Percentiles rank a stretch among this genome's conserved stretches.
Evolutionary conservation across 2,888 invertebrate genomes (phyloP).

Genomic region (Cheilosia variabilis): DNA sequence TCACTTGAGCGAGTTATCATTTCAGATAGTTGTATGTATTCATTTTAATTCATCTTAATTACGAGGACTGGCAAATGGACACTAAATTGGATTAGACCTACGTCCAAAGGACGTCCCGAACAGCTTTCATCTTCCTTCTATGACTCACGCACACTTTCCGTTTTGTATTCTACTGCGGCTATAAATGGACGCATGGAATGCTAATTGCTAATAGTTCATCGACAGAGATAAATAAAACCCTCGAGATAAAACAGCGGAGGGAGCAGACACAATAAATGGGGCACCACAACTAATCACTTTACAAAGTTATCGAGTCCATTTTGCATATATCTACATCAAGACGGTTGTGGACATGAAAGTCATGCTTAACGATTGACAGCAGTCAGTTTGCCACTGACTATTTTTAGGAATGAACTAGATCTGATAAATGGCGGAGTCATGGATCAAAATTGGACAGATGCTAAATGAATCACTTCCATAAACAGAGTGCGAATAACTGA

Average conservation of each 20-base stretch:
- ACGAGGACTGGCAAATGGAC: constrained; percentile 35
- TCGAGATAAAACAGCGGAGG: background rate
- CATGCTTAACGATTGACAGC: constrained; percentile 38
- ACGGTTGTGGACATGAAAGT: constrained; percentile 1
- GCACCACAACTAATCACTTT: constrained; percentile 49
- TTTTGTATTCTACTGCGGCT: constrained; percentile 58
- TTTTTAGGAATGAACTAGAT: constrained; percentile 36
- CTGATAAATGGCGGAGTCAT: constrained; percentile 5
- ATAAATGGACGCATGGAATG: constrained; percentile 58
- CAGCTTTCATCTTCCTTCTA: constrained; percentile 1
- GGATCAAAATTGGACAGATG: background rate
- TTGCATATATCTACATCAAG: constrained; percentile 33
- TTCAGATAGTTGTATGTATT: constrained; percentile 26
- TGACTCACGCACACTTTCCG: constrained; percentile 48
- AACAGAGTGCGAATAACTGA: background rate
- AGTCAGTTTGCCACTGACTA: constrained; percentile 23
- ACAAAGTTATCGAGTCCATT: constrained; percentile 21
- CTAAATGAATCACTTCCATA: background rate
- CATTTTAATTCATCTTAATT: constrained; percentile 57
- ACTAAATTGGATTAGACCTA: constrained; percentile 40
- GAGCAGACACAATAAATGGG: constrained; percentile 30
- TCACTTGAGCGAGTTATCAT: constrained; percentile 51
- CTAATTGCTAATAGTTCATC: constrained; percentile 68
- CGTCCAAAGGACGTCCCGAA: background rate
- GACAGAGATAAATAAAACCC: constrained; percentile 62